A percentile compares a stretch with the other conserved stretches of the same genome.
phyloP scores from a whole-genome alignment of 2,113 vertebrate genomes.

The Scomber colias region DNA sequence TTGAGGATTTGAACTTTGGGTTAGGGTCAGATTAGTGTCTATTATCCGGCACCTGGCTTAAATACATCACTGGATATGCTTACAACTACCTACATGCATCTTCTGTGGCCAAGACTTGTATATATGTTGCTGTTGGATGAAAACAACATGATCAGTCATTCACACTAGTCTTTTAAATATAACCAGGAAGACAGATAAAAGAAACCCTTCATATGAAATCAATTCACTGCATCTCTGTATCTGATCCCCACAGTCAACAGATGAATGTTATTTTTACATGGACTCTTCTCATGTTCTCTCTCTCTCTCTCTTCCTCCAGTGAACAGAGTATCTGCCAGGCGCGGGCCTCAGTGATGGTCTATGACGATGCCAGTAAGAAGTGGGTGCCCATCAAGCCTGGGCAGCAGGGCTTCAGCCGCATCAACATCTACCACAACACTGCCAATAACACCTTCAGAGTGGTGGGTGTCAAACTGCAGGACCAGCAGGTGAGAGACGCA shows the following conservation, averaged over 20 bases:
- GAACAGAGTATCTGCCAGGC: constrained; percentile 99
- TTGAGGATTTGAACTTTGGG: neutral
- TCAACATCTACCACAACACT: constrained; percentile 99
- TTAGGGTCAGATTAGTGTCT: neutral
- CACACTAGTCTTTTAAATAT: neutral
- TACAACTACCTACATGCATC: neutral
- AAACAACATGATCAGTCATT: neutral
- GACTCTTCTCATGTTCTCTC: neutral
- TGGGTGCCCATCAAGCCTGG: constrained; percentile 99
- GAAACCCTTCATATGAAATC: neutral
- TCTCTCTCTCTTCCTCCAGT: constrained; percentile 78
- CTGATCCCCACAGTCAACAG: neutral
- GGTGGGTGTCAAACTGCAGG: constrained; percentile 99
- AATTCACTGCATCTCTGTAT: neutral
- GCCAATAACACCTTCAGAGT: constrained; percentile 97
- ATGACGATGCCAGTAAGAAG: constrained; percentile 99
- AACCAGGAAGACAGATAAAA: neutral
- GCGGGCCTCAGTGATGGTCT: constrained; percentile 99
- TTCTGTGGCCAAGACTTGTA: neutral
- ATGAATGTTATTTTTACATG: neutral
- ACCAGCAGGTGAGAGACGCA: constrained; percentile 92
- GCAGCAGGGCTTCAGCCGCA: constrained; percentile 99
- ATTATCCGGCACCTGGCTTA: neutral
- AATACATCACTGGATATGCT: neutral
- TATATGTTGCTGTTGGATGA: neutral